Percentiles rank a stretch among this genome's conserved stretches.
Evolutionary conservation across 2,888 invertebrate species (phyloP).

Genomic region (Cheilosia vernalis): DNA sequence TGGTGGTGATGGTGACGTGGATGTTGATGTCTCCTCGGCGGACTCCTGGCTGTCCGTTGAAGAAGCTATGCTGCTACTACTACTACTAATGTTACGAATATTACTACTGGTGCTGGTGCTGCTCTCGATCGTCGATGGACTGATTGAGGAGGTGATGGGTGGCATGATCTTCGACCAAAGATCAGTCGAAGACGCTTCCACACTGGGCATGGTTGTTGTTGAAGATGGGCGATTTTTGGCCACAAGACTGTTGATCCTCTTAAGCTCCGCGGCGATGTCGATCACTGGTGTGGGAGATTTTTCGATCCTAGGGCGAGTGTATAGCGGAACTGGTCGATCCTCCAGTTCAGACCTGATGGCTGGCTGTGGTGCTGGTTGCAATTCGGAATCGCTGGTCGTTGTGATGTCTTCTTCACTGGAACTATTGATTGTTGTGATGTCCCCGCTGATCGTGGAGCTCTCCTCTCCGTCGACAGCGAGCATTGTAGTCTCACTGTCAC

Average conservation of each 20-base stretch:
- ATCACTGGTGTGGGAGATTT: constrained; percentile 33
- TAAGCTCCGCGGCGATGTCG: constrained; percentile 79
- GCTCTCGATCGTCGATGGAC: constrained; percentile 56
- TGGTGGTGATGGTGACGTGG: constrained; percentile 62
- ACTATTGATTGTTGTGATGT: constrained; percentile 31
- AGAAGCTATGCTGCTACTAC: constrained; percentile 35
- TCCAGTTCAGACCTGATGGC: background rate
- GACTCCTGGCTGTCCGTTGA: constrained; percentile 47
- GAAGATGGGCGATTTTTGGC: constrained; percentile 77
- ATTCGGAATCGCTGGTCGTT: background rate
- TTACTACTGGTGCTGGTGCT: constrained; percentile 48
- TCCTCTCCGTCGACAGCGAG: background rate
- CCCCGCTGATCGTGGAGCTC: background rate
- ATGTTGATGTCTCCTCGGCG: constrained; percentile 60
- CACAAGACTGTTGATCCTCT: constrained; percentile 81
- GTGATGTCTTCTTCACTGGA: constrained; percentile 10
- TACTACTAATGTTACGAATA: constrained; percentile 36
- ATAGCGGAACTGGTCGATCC: background rate
- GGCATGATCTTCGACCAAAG: constrained; percentile 64
- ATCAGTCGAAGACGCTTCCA: constrained; percentile 35
- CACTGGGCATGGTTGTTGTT: constrained; percentile 69
- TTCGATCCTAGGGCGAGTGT: constrained; percentile 9
- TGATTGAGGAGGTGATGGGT: constrained; percentile 44
- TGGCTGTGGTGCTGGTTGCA: background rate
- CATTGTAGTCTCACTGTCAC: constrained; percentile 18